Conservation (phyloP, 1,140 invertebrate genomes). For the Pomacea maculata region DNA sequence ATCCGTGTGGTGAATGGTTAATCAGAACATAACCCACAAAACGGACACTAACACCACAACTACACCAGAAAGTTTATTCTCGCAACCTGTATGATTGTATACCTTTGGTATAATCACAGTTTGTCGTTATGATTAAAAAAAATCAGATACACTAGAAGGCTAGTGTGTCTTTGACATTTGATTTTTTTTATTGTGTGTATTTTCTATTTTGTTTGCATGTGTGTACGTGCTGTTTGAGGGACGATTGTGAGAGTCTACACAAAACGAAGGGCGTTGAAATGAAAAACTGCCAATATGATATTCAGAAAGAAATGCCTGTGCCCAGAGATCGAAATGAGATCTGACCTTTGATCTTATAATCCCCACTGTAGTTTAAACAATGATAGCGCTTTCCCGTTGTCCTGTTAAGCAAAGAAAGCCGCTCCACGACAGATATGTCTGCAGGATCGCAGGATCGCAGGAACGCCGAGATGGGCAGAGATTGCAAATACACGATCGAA, state of each 20-base stretch:
- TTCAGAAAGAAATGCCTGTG: too few relatives aligned
- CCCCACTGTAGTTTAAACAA: too few relatives aligned
- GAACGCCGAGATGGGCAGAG: too few relatives aligned
- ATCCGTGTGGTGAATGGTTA: not conserved
- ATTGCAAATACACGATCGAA: too few relatives aligned
- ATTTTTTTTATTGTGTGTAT: not conserved
- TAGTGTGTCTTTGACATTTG: not conserved
- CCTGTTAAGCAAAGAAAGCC: too few relatives aligned
- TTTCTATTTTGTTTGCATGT: not conserved
- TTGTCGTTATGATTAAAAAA: not conserved
- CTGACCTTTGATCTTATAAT: too few relatives aligned
- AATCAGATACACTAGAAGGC: not conserved
- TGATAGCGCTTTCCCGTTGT: too few relatives aligned
- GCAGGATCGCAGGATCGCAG: too few relatives aligned
- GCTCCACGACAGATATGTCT: too few relatives aligned
- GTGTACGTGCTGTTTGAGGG: not conserved
- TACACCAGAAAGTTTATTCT: not conserved
- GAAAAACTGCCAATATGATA: not conserved
- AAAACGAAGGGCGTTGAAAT: not conserved
- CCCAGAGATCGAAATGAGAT: too few relatives aligned
- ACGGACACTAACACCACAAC: not conserved
- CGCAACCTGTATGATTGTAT: not conserved
- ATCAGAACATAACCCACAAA: not conserved
- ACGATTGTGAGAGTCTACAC: not conserved
- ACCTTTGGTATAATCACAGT: too few relatives aligned